Conservation (phyloP, 35 echinoderm and acorn worm genomes). For the Ophiothrix spiculata region DNA sequence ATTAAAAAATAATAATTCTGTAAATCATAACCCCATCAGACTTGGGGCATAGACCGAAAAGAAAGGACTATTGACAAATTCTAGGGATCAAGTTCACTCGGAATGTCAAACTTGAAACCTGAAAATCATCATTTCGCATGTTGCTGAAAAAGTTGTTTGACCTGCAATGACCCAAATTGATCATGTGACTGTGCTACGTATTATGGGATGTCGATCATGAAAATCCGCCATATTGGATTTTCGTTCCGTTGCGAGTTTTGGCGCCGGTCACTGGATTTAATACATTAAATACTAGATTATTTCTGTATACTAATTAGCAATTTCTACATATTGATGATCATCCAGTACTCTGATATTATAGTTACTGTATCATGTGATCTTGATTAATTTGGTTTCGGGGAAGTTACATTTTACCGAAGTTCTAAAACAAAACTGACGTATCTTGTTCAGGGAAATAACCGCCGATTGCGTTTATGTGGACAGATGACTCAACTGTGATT, state of each 20-base stretch:
- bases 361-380: not conserved
- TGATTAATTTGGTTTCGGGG: not conserved
- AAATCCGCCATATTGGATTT: slow-evolving; percentile 62
- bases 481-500: not conserved
- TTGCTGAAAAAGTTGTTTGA: not conserved
- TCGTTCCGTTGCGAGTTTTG: slow-evolving; percentile 56
- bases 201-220: slow-evolving; percentile 56
- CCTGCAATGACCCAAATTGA: not conserved
- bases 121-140: not conserved
- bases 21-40: no score
- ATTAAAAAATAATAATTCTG: no score
- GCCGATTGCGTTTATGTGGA: not conserved
- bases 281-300: not conserved
- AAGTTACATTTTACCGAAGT: not conserved
- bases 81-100: no score
- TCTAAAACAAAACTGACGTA: not conserved
- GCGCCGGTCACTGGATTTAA: not conserved
- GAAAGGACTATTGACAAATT: no score
- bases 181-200: slow-evolving; percentile 56
- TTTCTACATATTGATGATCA: not conserved
- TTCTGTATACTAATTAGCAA: not conserved
- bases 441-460: not conserved
- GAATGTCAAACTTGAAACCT: no score
- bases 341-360: slow-evolving; percentile 13
- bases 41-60: no score